phyloP scores from a whole-genome alignment of 2,888 invertebrate genomes.

The Volucella inanis region DNA sequence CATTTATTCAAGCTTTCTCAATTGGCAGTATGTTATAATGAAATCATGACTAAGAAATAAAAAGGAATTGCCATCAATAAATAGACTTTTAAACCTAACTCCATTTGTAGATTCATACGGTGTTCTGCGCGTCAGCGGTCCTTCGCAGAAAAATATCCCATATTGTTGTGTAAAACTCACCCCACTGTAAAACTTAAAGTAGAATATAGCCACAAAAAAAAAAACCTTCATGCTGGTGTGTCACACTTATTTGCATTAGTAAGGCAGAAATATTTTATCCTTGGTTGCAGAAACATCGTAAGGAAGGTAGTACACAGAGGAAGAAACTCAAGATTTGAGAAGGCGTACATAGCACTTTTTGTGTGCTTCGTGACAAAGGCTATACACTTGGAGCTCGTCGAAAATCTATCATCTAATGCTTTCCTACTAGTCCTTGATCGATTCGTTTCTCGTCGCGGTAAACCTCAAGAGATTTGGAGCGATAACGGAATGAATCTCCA shows the following conservation, averaged over 20 bases:
- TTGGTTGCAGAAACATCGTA: constrained; percentile 26
- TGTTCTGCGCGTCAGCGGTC: constrained; percentile 44
- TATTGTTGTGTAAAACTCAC: constrained; percentile 33
- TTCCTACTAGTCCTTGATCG: too few relatives aligned
- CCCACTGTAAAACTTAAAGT: neutral
- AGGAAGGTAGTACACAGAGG: too few relatives aligned
- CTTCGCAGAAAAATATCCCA: constrained; percentile 39
- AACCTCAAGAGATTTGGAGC: too few relatives aligned
- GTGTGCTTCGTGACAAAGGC: too few relatives aligned
- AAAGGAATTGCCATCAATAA: constrained; percentile 2
- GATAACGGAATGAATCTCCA: too few relatives aligned
- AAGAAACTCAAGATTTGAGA: constrained; percentile 12
- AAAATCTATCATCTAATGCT: too few relatives aligned
- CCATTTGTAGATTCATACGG: constrained; percentile 14
- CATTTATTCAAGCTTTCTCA: constrained; percentile 10
- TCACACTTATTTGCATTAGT: too few relatives aligned
- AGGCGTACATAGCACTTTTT: constrained; percentile 5
- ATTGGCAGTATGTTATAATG: neutral
- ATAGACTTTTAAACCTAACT: neutral
- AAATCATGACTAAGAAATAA: neutral
- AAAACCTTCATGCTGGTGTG: too few relatives aligned
- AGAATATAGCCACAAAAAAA: constrained; percentile 3
- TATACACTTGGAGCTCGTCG: too few relatives aligned
- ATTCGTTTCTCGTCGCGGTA: too few relatives aligned
- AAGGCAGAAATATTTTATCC: constrained; percentile 36